Evolutionary conservation across 1,140 invertebrate genomes (phyloP).

Genomic region (Musca domestica): DNA sequence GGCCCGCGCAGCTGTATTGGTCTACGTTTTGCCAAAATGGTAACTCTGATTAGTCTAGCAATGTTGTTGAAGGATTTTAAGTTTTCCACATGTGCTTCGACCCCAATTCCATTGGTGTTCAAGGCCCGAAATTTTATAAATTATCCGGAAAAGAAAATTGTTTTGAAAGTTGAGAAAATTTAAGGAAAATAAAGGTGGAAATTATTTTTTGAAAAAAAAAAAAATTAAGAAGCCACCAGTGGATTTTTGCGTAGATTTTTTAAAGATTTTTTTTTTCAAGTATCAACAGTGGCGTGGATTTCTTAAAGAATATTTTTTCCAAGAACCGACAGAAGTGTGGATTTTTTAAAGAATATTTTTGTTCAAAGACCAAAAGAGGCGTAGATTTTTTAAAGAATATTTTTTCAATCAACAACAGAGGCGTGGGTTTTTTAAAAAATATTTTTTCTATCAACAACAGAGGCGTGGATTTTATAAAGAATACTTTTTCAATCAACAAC

Average conservation of each 20-base stretch:
- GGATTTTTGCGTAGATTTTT: neutral
- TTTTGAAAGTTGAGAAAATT: neutral
- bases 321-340: too few species aligned
- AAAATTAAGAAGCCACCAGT: neutral
- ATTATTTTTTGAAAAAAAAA: conserved; percentile 27
- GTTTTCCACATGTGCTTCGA: conserved; percentile 31
- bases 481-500: too few species aligned
- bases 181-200: conserved; percentile 29
- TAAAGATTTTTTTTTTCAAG: neutral
- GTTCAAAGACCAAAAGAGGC: too few species aligned
- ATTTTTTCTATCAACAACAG: too few species aligned
- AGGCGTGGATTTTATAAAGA: too few species aligned
- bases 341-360: too few species aligned
- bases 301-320: too few species aligned
- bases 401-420: too few species aligned
- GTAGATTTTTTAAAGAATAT: too few species aligned
- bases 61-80: conserved; percentile 42
- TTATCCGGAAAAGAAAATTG: too few species aligned
- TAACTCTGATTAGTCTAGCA: conserved; percentile 47
- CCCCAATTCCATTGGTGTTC: conserved; percentile 15
- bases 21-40: conserved; percentile 48
- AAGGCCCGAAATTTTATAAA: neutral
- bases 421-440: too few species aligned
- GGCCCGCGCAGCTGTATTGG: conserved; percentile 57
- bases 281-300: too few species aligned